Percentiles rank a stretch among this genome's conserved stretches.
Evolutionary conservation across 2,113 vertebrate species (phyloP).

Genomic region (Peucedramus taeniatus): DNA sequence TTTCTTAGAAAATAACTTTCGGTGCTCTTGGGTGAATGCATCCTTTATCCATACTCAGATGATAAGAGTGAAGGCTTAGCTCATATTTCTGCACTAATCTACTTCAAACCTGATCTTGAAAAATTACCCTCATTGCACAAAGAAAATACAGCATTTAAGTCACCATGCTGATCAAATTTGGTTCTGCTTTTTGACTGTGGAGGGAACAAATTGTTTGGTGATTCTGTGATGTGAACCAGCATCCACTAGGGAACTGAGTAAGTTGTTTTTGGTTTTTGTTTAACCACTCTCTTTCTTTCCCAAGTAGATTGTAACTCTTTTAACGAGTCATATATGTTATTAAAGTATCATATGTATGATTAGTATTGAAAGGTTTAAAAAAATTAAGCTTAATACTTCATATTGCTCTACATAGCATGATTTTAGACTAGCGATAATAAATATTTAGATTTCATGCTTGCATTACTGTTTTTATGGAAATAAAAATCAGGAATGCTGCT

Average conservation of each 20-base stretch:
- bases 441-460: conserved; percentile 23
- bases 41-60: conserved; percentile 62
- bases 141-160: conserved; percentile 63
- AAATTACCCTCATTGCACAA: conserved; percentile 63
- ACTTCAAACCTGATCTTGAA: conserved; percentile 68
- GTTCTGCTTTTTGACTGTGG: conserved; percentile 56
- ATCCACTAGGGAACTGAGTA: conserved; percentile 33
- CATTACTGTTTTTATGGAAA: conserved; percentile 16
- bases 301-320: conserved; percentile 19
- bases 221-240: conserved; percentile 31
- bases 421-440: background rate
- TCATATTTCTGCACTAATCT: conserved; percentile 67
- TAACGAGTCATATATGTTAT: background rate
- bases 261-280: conserved; percentile 10
- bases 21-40: conserved; percentile 48
- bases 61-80: conserved; percentile 58
- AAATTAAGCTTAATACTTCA: background rate
- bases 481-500: conserved; percentile 58
- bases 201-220: conserved; percentile 48
- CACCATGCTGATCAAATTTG: conserved; percentile 57
- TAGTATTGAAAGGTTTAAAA: background rate
- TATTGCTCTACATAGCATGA: background rate
- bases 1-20: conserved; percentile 58
- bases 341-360: background rate
- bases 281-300: background rate